Conservation (phyloP, 2,797 vertebrate genomes). For the Oreochromis grahami region DNA sequence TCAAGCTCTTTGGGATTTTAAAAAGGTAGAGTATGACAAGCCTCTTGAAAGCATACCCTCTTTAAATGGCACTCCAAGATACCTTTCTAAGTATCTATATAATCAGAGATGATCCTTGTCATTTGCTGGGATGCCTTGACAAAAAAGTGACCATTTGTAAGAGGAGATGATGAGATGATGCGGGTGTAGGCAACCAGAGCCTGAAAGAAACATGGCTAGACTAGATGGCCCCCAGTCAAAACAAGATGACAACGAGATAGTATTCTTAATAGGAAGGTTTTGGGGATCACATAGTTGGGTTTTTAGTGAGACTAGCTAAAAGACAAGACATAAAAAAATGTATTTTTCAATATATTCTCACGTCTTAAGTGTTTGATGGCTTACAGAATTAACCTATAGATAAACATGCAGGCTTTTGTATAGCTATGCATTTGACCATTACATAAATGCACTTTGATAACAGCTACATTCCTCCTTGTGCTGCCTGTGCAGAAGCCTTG, state of each 20-base stretch:
- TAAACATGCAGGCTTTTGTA: background rate
- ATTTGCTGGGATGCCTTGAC: conserved; percentile 19
- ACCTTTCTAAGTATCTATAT: conserved; percentile 52
- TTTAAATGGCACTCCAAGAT: conserved; percentile 45
- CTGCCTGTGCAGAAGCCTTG: conserved; percentile 15
- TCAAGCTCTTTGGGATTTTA: background rate
- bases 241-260: conserved; percentile 31
- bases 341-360: background rate
- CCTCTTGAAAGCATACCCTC: conserved; percentile 36
- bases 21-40: conserved; percentile 16
- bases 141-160: conserved; percentile 45
- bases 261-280: conserved; percentile 25
- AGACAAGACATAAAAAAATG: background rate
- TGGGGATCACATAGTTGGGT: conserved; percentile 14
- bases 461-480: background rate
- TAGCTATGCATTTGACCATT: background rate
- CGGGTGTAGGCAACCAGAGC: background rate
- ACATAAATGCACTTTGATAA: conserved; percentile 22
- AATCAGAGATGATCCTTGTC: conserved; percentile 68
- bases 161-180: conserved; percentile 28
- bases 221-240: conserved; percentile 29
- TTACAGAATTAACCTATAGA: background rate
- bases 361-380: background rate
- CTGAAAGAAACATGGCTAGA: conserved; percentile 65
- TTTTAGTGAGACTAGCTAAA: background rate